These are phyloP conservation scores for Pogonocichla stellata DNA, from an alignment of 2,113 vertebrate genomes.

Conservation along the genomic window DNA sequence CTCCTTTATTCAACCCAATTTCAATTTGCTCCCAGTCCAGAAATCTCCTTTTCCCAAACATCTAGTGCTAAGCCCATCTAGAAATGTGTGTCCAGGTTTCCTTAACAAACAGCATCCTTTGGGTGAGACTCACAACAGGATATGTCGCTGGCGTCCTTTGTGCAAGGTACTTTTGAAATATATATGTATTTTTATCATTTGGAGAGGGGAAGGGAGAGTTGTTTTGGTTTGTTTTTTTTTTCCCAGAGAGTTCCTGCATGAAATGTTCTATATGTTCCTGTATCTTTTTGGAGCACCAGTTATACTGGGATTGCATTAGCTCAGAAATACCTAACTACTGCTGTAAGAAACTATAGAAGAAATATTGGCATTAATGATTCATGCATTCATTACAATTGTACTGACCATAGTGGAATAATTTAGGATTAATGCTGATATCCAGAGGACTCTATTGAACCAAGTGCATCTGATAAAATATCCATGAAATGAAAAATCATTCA, in stretches of 20 bases:
- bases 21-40: background rate
- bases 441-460: background rate
- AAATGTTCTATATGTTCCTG: background rate
- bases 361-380: conserved; percentile 24
- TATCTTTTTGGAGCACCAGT: background rate
- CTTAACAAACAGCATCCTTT: background rate
- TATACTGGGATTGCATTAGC: background rate
- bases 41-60: background rate
- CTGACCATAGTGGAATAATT: conserved; percentile 50
- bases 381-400: conserved; percentile 1
- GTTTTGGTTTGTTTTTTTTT: background rate
- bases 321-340: background rate
- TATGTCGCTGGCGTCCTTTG: background rate
- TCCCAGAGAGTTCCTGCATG: background rate
- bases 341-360: background rate
- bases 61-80: background rate
- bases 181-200: no score
- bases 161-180: background rate
- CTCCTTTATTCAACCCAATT: background rate
- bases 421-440: conserved; percentile 28
- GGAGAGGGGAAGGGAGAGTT: fast-evolving
- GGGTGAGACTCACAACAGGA: fast-evolving
- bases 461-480: conserved; percentile 21
- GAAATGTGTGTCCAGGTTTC: background rate
- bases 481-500: conserved; percentile 40